These are phyloP conservation scores for Shinisaurus crocodilurus DNA, from an alignment of 2,113 vertebrate genomes.

Conservation along the genomic window DNA sequence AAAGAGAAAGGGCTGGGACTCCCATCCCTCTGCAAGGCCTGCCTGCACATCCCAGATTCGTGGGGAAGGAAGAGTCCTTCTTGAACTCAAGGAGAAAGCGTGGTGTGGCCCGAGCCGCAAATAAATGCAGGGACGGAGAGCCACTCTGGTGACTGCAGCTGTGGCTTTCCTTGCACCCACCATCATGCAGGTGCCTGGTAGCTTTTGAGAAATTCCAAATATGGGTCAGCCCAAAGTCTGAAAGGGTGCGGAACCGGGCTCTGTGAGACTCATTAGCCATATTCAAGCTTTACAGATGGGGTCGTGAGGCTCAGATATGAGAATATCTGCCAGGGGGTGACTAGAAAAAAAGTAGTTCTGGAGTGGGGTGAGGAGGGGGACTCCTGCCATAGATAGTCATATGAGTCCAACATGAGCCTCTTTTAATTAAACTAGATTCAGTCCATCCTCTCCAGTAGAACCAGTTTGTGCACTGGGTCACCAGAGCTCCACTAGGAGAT, in stretches of 20 bases:
- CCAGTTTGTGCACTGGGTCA: neutral
- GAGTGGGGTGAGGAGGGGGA: neutral
- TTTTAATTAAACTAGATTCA: neutral
- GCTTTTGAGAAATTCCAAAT: no score
- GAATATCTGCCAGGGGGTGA: neutral
- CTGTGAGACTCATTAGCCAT: neutral
- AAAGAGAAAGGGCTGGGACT: no score
- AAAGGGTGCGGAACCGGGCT: neutral
- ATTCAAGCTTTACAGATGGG: neutral
- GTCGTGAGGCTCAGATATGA: neutral
- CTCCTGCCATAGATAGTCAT: neutral
- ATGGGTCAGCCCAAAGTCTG: neutral
- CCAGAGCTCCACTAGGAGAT: neutral
- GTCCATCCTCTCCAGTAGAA: neutral
- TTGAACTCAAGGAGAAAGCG: no score
- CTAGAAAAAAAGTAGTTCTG: neutral
- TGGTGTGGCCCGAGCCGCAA: no score
- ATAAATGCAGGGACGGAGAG: no score
- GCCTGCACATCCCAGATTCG: no score
- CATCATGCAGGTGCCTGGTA: no score
- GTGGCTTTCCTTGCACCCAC: no score
- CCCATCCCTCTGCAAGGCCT: no score
- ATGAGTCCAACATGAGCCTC: neutral
- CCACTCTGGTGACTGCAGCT: no score
- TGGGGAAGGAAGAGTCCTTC: no score